Percentiles rank a stretch among this genome's conserved stretches.
phyloP scores from a whole-genome alignment of 2,113 vertebrate genomes.

The Podocnemis expansa region DNA sequence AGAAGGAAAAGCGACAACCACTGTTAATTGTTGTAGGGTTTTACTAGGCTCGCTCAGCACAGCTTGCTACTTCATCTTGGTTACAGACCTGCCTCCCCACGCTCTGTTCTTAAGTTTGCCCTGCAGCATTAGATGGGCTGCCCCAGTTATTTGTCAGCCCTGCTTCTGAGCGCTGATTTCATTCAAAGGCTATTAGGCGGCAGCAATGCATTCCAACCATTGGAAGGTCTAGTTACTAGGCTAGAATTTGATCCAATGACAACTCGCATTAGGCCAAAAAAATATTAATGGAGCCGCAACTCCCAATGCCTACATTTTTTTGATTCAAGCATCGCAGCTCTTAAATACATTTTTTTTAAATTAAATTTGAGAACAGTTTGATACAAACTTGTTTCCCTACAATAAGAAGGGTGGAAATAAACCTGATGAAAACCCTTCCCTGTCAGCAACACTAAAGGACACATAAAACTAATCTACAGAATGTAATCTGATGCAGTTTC shows the following conservation, averaged over 20 bases:
- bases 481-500: neutral
- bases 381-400: neutral
- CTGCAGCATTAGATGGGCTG: fast-evolving
- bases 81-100: neutral
- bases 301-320: constrained; percentile 10
- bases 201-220: neutral
- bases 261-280: neutral
- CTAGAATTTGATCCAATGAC: neutral
- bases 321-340: neutral
- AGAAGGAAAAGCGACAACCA: neutral
- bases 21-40: neutral
- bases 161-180: fast-evolving
- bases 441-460: fast-evolving
- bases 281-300: constrained; percentile 42
- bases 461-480: neutral
- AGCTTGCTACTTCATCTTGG: neutral
- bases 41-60: neutral
- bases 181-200: fast-evolving
- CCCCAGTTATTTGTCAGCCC: neutral
- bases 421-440: neutral
- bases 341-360: constrained; percentile 8
- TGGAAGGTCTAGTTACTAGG: neutral
- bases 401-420: neutral
- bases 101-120: neutral
- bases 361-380: neutral